These are phyloP conservation scores for Aspidiotus rigidus DNA, from an alignment of 2,888 invertebrate species.

Conservation along the genomic window DNA sequence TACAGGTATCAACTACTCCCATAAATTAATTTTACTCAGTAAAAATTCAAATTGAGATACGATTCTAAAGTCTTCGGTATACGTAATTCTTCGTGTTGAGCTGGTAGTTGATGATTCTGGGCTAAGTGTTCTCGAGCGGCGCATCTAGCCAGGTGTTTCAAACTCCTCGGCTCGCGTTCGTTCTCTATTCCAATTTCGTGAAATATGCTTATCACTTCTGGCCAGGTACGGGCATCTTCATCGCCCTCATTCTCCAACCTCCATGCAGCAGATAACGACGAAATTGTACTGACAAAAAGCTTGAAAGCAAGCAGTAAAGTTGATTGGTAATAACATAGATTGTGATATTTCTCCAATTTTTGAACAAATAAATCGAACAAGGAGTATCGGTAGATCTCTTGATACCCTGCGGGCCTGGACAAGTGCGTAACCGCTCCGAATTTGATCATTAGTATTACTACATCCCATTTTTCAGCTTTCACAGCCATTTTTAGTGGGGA, in stretches of 20 bases:
- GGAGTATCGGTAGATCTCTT: slow-evolving; percentile 18
- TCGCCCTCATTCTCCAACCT: neutral
- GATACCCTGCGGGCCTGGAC: neutral
- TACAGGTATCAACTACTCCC: slow-evolving; percentile 59
- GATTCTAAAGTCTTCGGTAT: slow-evolving; percentile 48
- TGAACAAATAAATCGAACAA: slow-evolving; percentile 43
- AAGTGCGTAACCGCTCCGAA: slow-evolving; percentile 41
- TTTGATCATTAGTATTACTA: slow-evolving; percentile 59
- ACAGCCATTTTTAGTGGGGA: slow-evolving; percentile 64
- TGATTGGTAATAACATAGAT: neutral
- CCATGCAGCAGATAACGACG: slow-evolving; percentile 12
- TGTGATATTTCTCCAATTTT: slow-evolving; percentile 45
- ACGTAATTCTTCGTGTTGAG: slow-evolving; percentile 56
- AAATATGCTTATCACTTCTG: slow-evolving; percentile 46
- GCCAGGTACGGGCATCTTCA: neutral
- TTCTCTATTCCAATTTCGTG: slow-evolving; percentile 53
- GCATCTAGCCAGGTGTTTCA: slow-evolving; percentile 68
- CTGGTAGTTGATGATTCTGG: slow-evolving; percentile 61
- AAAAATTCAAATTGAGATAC: neutral
- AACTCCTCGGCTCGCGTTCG: slow-evolving; percentile 49
- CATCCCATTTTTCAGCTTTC: slow-evolving; percentile 64
- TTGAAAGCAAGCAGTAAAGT: neutral
- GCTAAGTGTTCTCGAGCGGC: slow-evolving; percentile 56
- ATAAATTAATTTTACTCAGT: neutral
- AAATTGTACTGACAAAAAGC: slow-evolving; percentile 14